phyloP scores from a whole-genome alignment of 2,888 invertebrate species.

The Buathra laborator region DNA sequence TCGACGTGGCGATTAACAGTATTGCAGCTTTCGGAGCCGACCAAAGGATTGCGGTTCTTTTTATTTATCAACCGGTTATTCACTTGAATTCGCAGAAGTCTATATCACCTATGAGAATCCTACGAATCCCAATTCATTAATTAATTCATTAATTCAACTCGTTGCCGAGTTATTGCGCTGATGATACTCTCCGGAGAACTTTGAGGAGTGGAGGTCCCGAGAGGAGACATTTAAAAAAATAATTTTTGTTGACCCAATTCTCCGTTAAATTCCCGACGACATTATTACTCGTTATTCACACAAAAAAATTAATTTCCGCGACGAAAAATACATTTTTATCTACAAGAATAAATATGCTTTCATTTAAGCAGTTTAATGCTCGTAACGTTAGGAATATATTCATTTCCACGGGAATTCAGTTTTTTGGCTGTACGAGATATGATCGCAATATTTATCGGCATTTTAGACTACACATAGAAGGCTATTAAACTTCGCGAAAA shows the following conservation, averaged over 20 bases:
- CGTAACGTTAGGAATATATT: no score
- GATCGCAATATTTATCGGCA: no score
- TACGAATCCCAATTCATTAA: neutral
- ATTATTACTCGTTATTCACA: neutral
- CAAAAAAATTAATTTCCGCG: neutral
- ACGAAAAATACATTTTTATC: neutral
- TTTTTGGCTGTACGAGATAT: no score
- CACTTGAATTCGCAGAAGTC: neutral
- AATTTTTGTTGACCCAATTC: neutral
- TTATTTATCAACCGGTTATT: neutral
- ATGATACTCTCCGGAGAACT: neutral
- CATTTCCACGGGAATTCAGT: no score
- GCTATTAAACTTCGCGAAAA: slow-evolving; percentile 17
- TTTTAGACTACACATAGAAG: no score
- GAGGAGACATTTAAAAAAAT: neutral
- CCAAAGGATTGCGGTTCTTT: slow-evolving; percentile 20
- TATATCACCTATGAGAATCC: neutral
- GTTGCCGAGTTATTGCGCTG: neutral
- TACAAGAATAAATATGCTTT: no score
- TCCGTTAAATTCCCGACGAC: neutral
- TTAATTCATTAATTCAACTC: neutral
- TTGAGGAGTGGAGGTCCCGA: neutral
- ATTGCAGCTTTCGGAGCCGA: slow-evolving; percentile 4
- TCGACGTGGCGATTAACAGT: slow-evolving; percentile 7
- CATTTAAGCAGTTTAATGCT: no score